Percentiles rank a stretch among this genome's conserved stretches.
phyloP scores from a whole-genome alignment of 2,888 invertebrate genomes.

The Camptogramma bilineatum region DNA sequence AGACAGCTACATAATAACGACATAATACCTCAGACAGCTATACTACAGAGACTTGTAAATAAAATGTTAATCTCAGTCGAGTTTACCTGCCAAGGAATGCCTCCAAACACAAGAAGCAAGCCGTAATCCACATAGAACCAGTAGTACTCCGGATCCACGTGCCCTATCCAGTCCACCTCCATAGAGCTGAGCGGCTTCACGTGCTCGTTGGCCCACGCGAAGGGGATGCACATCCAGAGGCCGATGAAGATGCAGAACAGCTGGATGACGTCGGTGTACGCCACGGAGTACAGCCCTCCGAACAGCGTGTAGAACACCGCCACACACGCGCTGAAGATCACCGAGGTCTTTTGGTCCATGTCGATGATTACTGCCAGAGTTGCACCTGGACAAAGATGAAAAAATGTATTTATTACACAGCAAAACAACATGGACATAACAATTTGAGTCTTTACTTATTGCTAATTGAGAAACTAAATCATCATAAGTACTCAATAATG shows the following conservation, averaged over 20 bases:
- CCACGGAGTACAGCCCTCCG: conserved; percentile 98
- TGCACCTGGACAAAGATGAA: conserved; percentile 87
- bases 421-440: neutral
- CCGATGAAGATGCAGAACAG: conserved; percentile 99
- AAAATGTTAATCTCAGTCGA: neutral
- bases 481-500: too few relatives aligned
- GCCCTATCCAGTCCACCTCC: conserved; percentile 96
- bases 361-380: conserved; percentile 98
- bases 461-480: too few relatives aligned
- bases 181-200: conserved; percentile 93
- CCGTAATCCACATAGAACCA: conserved; percentile 96
- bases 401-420: neutral
- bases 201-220: conserved; percentile 95
- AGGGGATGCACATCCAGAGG: conserved; percentile 99
- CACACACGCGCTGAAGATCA: conserved; percentile 97
- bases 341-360: conserved; percentile 96
- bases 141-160: conserved; percentile 88
- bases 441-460: too few relatives aligned
- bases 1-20: neutral
- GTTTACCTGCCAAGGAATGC: conserved; percentile 97
- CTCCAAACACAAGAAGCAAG: conserved; percentile 95
- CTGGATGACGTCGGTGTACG: conserved; percentile 99
- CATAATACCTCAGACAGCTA: too few relatives aligned
- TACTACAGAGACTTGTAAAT: too few relatives aligned
- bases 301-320: conserved; percentile 99